These are phyloP conservation scores for Coregonus clupeaformis DNA, from an alignment of 2,113 vertebrate species.

Conservation along the genomic window DNA sequence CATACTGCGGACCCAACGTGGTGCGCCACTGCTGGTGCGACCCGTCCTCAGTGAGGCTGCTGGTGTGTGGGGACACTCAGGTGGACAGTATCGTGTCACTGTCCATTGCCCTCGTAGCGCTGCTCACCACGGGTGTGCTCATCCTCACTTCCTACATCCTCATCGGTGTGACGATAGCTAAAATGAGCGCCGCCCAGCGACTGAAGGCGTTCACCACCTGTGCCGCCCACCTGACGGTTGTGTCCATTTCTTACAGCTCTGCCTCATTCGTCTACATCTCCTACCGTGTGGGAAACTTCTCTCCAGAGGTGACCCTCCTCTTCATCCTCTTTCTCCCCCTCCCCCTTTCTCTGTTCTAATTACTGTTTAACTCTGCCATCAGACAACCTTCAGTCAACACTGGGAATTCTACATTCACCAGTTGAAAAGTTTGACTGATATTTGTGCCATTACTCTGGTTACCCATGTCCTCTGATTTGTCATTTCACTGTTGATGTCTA, in stretches of 20 bases:
- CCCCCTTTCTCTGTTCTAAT: not conserved
- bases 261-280: slow-evolving; percentile 54
- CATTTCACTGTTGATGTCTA: not conserved
- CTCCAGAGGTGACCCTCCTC: slow-evolving; percentile 36
- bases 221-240: slow-evolving; percentile 50
- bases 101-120: not conserved
- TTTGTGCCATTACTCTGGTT: not conserved
- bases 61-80: slow-evolving; percentile 37
- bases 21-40: slow-evolving; percentile 51
- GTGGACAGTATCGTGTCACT: slow-evolving; percentile 27
- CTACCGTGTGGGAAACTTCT: slow-evolving; percentile 49
- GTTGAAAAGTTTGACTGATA: not conserved
- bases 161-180: slow-evolving; percentile 34
- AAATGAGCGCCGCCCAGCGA: slow-evolving; percentile 25
- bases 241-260: slow-evolving; percentile 43
- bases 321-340: not conserved
- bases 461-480: not conserved
- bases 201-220: slow-evolving; percentile 43
- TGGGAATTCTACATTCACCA: not conserved
- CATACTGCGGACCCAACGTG: slow-evolving; percentile 43
- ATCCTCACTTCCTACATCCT: slow-evolving; percentile 48
- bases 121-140: slow-evolving; percentile 41
- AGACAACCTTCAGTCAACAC: no score
- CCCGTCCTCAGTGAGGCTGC: slow-evolving; percentile 34
- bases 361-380: not conserved